Conservation (phyloP, 1,140 invertebrate species). For the Phthorimaea operculella region DNA sequence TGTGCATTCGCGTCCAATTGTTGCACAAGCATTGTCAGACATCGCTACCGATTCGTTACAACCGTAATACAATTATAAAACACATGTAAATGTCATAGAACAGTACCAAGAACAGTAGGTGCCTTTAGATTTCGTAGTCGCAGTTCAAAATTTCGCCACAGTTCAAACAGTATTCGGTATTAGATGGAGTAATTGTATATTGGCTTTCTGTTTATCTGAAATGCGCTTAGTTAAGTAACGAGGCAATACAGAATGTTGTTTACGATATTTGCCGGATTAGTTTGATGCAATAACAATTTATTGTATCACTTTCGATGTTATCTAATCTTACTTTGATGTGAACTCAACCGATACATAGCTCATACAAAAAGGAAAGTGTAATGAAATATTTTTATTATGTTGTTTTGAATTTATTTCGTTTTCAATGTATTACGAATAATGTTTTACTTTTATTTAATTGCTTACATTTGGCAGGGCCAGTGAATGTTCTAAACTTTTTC, state of each 20-base stretch:
- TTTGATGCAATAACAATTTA: not conserved
- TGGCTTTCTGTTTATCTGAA: conserved; percentile 2
- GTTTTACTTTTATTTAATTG: too few species aligned
- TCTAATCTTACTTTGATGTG: not conserved
- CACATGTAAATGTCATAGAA: conserved; percentile 54
- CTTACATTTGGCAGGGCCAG: too few species aligned
- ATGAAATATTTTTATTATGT: too few species aligned
- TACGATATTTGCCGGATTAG: not conserved
- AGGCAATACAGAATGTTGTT: conserved; percentile 13
- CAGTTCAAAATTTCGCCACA: not conserved
- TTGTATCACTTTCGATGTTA: not conserved
- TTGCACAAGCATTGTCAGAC: conserved; percentile 33
- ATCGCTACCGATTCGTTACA: conserved; percentile 39
- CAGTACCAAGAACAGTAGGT: too few species aligned
- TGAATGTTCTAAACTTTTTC: too few species aligned
- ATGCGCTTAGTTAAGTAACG: conserved; percentile 9
- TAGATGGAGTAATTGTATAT: conserved; percentile 18
- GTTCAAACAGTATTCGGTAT: not conserved
- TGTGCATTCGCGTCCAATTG: conserved; percentile 21
- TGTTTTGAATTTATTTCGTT: too few species aligned
- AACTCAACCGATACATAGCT: too few species aligned
- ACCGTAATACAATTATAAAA: conserved; percentile 50
- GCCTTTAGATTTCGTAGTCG: not conserved
- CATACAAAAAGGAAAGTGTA: too few species aligned
- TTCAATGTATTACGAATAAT: too few species aligned